These are phyloP conservation scores for Reticulitermes lucifugus DNA, from an alignment of 2,888 invertebrate genomes.

Conservation along the genomic window DNA sequence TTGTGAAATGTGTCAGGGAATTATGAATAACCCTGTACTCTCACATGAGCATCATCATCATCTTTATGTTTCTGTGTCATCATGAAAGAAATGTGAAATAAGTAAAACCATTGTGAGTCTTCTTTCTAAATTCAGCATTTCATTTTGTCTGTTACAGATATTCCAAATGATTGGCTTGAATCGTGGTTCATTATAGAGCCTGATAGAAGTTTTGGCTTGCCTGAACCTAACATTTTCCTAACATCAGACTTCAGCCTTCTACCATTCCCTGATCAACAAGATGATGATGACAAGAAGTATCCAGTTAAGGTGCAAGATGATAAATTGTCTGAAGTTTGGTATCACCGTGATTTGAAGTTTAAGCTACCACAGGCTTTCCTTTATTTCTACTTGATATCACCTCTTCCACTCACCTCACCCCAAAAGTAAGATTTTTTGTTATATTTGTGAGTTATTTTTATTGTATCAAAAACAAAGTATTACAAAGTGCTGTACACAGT, in stretches of 20 bases:
- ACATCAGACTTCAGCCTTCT: slow-evolving; percentile 76
- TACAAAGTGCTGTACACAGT: no score
- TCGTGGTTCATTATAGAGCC: slow-evolving; percentile 72
- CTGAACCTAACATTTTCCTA: slow-evolving; percentile 79
- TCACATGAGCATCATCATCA: no score
- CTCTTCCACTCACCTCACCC: slow-evolving; percentile 72
- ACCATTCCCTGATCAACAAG: slow-evolving; percentile 61
- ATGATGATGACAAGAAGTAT: slow-evolving; percentile 60
- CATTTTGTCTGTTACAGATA: slow-evolving; percentile 62
- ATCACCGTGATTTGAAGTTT: slow-evolving; percentile 86
- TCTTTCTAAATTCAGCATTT: no score
- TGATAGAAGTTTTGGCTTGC: slow-evolving; percentile 73
- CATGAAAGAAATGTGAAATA: no score
- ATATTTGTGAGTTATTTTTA: no score
- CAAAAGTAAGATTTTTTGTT: slow-evolving; percentile 70
- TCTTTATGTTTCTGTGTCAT: no score
- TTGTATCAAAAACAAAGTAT: no score
- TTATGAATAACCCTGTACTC: no score
- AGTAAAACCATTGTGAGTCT: no score
- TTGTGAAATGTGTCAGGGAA: no score
- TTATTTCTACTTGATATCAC: slow-evolving; percentile 79
- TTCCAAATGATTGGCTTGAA: slow-evolving; percentile 73
- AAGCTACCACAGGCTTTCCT: slow-evolving; percentile 81
- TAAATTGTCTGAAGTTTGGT: slow-evolving; percentile 80
- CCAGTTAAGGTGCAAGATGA: slow-evolving; percentile 71